Percentiles rank a stretch among this genome's conserved stretches.
phyloP scores from a whole-genome alignment of 30 jellyfish, hydroid and myxozoan species.

The Turritopsis rubra region DNA sequence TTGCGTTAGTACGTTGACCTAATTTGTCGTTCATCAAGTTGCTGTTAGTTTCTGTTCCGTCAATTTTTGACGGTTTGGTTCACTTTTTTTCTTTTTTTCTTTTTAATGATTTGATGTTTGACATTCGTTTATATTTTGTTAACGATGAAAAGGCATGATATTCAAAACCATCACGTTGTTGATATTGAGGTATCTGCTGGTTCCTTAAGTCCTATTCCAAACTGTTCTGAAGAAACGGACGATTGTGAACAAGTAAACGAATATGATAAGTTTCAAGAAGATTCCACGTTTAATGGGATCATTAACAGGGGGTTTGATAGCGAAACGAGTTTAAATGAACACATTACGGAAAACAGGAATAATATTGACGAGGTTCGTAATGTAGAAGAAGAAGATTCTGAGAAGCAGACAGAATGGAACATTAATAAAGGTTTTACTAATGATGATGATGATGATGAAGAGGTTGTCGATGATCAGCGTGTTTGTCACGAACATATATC shows the following conservation, averaged over 20 bases:
- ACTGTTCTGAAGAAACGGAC: too few relatives aligned
- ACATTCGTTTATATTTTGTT: not conserved
- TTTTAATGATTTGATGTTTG: not conserved
- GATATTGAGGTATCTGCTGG: not conserved
- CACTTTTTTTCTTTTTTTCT: not conserved
- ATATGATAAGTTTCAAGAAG: not conserved
- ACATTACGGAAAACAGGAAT: not conserved
- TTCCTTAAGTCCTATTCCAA: too few relatives aligned
- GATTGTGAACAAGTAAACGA: not conserved
- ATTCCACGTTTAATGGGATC: not conserved
- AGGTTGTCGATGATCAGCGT: not conserved
- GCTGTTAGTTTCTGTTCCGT: too few relatives aligned
- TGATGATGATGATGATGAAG: not conserved
- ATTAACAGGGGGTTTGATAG: not conserved
- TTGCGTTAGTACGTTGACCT: not conserved
- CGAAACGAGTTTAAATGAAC: not conserved
- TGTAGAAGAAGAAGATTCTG: not conserved
- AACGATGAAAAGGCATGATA: not conserved
- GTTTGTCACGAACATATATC: not conserved
- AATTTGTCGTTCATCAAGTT: not conserved
- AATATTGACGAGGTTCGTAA: not conserved
- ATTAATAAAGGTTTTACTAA: not conserved
- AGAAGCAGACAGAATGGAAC: not conserved
- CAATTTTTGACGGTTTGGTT: not conserved
- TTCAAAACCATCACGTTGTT: not conserved